Evolutionary conservation across 2,888 invertebrate genomes (phyloP), one percentile per base, ranked within the genome.

Genomic region (Psylliodes chrysocephalus): DNA sequence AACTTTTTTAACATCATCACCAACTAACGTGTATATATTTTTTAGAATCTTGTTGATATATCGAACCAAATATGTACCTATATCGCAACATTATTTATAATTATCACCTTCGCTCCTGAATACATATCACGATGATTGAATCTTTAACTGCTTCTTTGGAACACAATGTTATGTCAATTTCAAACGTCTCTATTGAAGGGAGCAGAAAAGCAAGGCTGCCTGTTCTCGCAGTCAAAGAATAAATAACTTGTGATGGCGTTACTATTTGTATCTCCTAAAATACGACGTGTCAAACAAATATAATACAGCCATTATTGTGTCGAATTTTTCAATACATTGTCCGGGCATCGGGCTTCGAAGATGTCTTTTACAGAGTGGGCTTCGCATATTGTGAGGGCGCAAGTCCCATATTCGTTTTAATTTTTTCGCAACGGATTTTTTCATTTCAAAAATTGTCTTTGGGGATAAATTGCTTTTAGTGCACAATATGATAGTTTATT

Each of bases 241-340:
- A 59, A 59, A 59, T 49, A 59, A 59, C 59, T 25, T 10, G 49
- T 47, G 54, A 49, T 17, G 25, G 15, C 49, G 28, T 51, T 28
- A 55, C 66, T 53, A 66, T 68, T 68, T 68, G 68, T 68, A 63
- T 42, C 53, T 59, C 10, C 33, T 64, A 49, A 65, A 70, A 70
- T 65, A 66, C 64, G 57, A 67, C 66, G 54, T 62, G 69, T 71
- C 71, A 70, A 69, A 71, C 66, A 70, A 68, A 65, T 67, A 66
- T 67, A 69, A 71, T 69, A 64, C 47, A 60, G 66, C 62, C 63
- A 63, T 69, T 67, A 69, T 66, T 56, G 62, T 56, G 52, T 57
- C 60, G 60, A 52, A 66, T 63, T 62, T 65, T 65, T 70, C 67
- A 68, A 70, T 69, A 70, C 68, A 66, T 69, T 68, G 63, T 66